phyloP scores from a whole-genome alignment of 2,797 vertebrate genomes.

The Tenualosa ilisha region DNA sequence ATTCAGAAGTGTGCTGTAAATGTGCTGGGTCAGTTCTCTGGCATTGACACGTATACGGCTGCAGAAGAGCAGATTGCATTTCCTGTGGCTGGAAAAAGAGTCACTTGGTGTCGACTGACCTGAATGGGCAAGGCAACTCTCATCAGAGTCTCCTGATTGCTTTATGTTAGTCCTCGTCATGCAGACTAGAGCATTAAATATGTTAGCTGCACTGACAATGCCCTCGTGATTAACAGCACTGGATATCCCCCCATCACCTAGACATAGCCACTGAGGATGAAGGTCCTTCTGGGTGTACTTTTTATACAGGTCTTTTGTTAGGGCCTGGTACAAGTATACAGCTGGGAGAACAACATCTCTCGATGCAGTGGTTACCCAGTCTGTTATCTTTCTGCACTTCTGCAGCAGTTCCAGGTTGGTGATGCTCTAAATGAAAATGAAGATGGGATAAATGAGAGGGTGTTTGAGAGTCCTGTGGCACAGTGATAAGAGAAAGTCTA shows the following conservation, averaged over 20 bases:
- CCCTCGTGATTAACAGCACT: neutral
- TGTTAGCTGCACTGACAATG: neutral
- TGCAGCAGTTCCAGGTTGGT: conserved; percentile 14
- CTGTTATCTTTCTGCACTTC: neutral
- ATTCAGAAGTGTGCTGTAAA: neutral
- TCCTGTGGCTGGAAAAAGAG: neutral
- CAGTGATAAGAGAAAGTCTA: neutral
- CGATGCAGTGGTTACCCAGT: neutral
- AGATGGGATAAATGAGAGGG: neutral
- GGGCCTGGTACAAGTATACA: neutral
- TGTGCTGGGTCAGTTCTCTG: neutral
- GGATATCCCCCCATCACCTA: neutral
- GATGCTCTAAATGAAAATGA: neutral
- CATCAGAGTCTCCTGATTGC: neutral
- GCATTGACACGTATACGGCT: neutral
- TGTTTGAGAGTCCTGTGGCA: neutral
- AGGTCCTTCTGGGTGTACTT: neutral
- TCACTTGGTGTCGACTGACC: neutral
- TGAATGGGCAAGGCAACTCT: neutral
- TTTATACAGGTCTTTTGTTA: conserved; percentile 11
- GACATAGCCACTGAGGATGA: neutral
- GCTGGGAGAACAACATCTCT: conserved; percentile 13
- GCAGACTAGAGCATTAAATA: neutral
- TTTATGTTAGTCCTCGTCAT: neutral
- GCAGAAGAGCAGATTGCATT: neutral